Conservation (phyloP, 2,888 invertebrate species). For the Lumbricus terrestris region DNA sequence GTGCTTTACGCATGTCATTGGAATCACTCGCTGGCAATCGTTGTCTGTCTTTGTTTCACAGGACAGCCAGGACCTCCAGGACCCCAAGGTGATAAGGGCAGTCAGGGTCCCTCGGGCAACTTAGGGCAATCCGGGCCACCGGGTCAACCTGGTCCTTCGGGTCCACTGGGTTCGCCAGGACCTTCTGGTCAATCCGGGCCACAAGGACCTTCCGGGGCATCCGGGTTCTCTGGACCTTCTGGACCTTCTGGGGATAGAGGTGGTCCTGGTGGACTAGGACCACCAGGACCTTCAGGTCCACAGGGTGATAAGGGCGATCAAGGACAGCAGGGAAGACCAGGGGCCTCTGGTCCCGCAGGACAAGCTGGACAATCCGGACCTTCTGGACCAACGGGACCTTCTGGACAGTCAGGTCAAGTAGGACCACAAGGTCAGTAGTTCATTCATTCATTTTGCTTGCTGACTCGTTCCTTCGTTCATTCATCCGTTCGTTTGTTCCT, state of each 20-base stretch:
- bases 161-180: conserved; percentile 33
- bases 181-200: conserved; percentile 27
- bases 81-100: conserved; percentile 21
- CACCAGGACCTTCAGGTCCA: conserved; percentile 15
- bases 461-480: not conserved
- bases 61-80: conserved; percentile 30
- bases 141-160: conserved; percentile 25
- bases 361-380: conserved; percentile 27
- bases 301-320: conserved; percentile 29
- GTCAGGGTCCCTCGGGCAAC: conserved; percentile 26
- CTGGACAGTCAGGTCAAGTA: conserved; percentile 21
- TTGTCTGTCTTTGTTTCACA: not conserved
- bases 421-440: conserved; percentile 19
- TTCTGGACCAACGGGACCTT: conserved; percentile 27
- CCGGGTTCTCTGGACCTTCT: conserved; percentile 30
- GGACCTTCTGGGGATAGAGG: conserved; percentile 27
- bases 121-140: conserved; percentile 16
- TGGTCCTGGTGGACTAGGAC: conserved; percentile 29
- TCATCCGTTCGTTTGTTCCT: not conserved
- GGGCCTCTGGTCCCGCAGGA: conserved; percentile 22
- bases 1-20: too few relatives aligned
- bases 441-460: not conserved
- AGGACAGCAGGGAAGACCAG: conserved; percentile 30
- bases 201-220: conserved; percentile 23
- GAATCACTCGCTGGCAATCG: not conserved